Conservation (phyloP, 2,888 invertebrate genomes). For the Bellardia bayeri region DNA sequence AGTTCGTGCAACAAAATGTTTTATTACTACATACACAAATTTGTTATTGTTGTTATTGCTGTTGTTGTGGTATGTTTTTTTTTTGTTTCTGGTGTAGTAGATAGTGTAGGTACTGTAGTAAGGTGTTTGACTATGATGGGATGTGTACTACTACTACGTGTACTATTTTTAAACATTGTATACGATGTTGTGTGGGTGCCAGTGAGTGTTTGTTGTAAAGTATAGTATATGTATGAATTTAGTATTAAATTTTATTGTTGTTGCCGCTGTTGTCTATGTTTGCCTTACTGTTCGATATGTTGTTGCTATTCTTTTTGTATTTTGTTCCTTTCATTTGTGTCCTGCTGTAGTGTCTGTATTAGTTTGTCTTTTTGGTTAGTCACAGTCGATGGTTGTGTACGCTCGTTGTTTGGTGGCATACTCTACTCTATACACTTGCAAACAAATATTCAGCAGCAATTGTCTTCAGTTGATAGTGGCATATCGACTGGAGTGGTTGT, state of each 20-base stretch:
- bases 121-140: slow-evolving; percentile 38
- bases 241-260: background rate
- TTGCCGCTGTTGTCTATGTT: slow-evolving; percentile 38
- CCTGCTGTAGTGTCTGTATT: slow-evolving; percentile 62
- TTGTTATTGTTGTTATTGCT: slow-evolving; percentile 33
- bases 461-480: slow-evolving; percentile 75
- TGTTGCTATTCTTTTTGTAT: slow-evolving; percentile 25
- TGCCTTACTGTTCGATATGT: slow-evolving; percentile 60
- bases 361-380: slow-evolving; percentile 53
- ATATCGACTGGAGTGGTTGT: slow-evolving; percentile 75
- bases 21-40: slow-evolving; percentile 36
- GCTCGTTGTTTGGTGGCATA: slow-evolving; percentile 32
- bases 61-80: slow-evolving; percentile 51
- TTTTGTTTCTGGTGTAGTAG: background rate
- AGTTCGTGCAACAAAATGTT: slow-evolving; percentile 36
- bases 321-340: slow-evolving; percentile 60
- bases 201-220: background rate
- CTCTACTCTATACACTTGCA: slow-evolving; percentile 51
- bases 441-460: slow-evolving; percentile 62
- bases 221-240: slow-evolving; percentile 2
- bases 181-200: slow-evolving; percentile 47
- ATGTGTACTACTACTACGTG: slow-evolving; percentile 15
- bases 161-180: slow-evolving; percentile 39
- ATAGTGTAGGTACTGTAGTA: slow-evolving; percentile 11
- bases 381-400: slow-evolving; percentile 45